Evolutionary conservation across 2,888 invertebrate species (phyloP), one percentile per base, ranked within the genome.

Genomic region (Eumerus sabulonum): DNA sequence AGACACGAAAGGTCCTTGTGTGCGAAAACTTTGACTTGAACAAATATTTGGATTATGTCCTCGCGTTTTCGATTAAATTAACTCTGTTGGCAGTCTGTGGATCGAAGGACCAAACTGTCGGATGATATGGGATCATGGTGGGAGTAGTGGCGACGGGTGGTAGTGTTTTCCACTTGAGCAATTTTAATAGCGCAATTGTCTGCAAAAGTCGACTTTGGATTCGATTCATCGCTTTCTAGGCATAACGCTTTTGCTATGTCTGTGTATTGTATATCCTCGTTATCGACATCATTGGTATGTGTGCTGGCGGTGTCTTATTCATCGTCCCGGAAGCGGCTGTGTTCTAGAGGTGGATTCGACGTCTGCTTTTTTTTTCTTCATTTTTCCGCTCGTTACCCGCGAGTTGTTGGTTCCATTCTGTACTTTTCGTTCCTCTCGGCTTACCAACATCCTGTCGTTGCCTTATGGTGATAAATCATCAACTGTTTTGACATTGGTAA

Each of bases 21-120:
- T 67, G 73, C 54, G 50, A 79, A 74, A 76, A 79, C 68, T 74
- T 74, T 79, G 79, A 59, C 68, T 74, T 63, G 68, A 63, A 68
- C 79, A 79, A 79, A 79, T 79, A 79, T 79, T 79, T 79, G 79
- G 79, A 79, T 74, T 68, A 70, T 79, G 79, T 79, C 79, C 50
- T 70, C 74, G 74, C 68, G 79, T 74, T 74, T 74, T 79, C 74
- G 79, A 79, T 79, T 70, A 79, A 79, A 79, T 79, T 79, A 79
- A 79, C 79, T 79, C 68, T 16, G 54, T 38, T 60, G 38, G 64
- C 57, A 35, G 27, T 27, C 35, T 45, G 51, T 56, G 47, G 27
- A 27, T 27, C 27, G 27, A 27, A 27, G 27, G 27, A 27, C 27
- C 27, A 27, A 27, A 7, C 27, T 7, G 27, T 27, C 27, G 27